Conservation (phyloP, 2,113 vertebrate species). For the Nothoprocta perdicaria region DNA sequence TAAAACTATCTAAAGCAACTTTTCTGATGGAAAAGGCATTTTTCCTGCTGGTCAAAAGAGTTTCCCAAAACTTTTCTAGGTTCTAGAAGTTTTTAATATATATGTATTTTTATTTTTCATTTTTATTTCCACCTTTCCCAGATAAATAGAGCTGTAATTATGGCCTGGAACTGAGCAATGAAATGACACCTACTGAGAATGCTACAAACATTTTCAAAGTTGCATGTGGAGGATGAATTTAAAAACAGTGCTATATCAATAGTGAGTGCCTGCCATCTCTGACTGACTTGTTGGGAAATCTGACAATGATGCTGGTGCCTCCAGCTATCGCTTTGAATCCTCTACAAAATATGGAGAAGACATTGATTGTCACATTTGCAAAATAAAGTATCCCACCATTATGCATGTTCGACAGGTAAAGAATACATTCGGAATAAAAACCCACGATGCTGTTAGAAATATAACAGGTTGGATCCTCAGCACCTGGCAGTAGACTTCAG, state of each 20-base stretch:
- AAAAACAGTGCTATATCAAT: conserved; percentile 2
- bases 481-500: conserved; percentile 24
- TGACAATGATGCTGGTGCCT: conserved; percentile 27
- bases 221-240: not conserved
- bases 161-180: not conserved
- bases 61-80: not conserved
- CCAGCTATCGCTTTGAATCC: conserved; percentile 32
- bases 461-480: conserved; percentile 4
- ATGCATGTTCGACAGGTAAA: conserved; percentile 56
- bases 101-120: not conserved
- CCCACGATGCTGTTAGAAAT: not conserved
- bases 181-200: not conserved
- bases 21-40: not conserved
- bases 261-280: not conserved
- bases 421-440: conserved; percentile 34
- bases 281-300: conserved; percentile 40
- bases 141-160: conserved; percentile 8
- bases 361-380: conserved; percentile 73
- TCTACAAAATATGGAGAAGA: conserved; percentile 29
- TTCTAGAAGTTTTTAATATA: not conserved
- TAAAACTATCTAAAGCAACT: not conserved
- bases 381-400: conserved; percentile 66
- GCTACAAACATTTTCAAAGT: not conserved
- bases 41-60: not conserved
- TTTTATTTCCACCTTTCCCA: not conserved